A percentile compares a stretch with the other conserved stretches of the same genome.
These are phyloP conservation scores for Helobdella robusta DNA, from an alignment of 2,888 invertebrate genomes.

Conservation along the genomic window DNA sequence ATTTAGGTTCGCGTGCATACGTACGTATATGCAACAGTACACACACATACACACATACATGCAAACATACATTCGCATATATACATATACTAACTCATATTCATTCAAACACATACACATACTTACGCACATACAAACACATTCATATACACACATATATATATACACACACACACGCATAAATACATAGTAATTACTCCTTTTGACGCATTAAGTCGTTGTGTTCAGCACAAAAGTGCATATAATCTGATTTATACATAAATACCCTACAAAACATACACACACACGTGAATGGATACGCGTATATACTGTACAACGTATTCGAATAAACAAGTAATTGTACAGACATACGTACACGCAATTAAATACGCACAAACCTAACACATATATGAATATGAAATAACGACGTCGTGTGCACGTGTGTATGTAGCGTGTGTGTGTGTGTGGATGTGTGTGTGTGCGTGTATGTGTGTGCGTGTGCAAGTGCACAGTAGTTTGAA, in stretches of 20 bases:
- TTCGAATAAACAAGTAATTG: neutral
- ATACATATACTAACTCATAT: neutral
- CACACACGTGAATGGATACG: neutral
- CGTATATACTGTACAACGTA: neutral
- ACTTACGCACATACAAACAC: conserved; percentile 2
- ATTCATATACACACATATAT: neutral
- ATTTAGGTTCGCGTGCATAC: no score
- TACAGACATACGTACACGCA: neutral
- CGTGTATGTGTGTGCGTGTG: no score
- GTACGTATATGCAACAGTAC: neutral
- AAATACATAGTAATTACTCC: no score
- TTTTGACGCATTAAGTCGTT: no score
- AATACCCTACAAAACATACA: neutral
- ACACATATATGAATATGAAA: no score
- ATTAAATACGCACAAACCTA: neutral
- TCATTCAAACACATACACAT: neutral
- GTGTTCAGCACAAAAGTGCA: neutral
- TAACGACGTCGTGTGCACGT: no score
- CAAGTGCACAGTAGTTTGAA: no score
- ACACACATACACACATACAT: neutral
- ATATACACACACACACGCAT: conserved; percentile 5
- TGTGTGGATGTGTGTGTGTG: no score
- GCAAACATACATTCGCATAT: neutral
- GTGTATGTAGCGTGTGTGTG: no score
- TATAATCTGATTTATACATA: neutral